A percentile compares a stretch with the other conserved stretches of the same genome.
Evolutionary conservation across 2,797 vertebrate species (phyloP).

Genomic region (Poecilia picta): DNA sequence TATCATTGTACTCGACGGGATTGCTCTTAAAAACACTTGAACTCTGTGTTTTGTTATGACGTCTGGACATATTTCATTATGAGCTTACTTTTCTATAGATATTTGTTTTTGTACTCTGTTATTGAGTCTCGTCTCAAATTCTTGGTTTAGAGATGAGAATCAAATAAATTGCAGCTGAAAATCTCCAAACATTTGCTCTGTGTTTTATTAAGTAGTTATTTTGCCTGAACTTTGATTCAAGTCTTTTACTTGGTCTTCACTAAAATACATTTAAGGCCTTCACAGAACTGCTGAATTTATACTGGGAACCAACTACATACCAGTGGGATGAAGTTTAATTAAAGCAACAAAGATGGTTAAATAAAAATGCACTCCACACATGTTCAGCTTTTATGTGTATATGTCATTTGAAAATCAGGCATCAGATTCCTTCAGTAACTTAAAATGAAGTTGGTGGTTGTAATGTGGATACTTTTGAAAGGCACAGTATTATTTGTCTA

Average conservation of each 20-base stretch:
- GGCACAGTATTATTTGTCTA: not conserved
- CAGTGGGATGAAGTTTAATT: too few relatives aligned
- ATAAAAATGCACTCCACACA: too few relatives aligned
- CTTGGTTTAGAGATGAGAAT: conserved; percentile 81
- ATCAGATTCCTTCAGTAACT: too few relatives aligned
- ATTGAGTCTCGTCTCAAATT: conserved; percentile 80
- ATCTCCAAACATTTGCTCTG: conserved; percentile 17
- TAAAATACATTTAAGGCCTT: too few relatives aligned
- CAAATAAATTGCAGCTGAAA: conserved; percentile 83
- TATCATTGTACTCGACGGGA: conserved; percentile 75
- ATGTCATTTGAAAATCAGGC: too few relatives aligned
- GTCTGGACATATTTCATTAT: conserved; percentile 85
- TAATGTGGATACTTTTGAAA: not conserved
- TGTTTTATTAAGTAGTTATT: conserved; percentile 25
- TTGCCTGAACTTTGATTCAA: not conserved
- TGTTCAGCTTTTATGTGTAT: too few relatives aligned
- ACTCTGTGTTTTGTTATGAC: conserved; percentile 79
- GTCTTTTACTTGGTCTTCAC: too few relatives aligned
- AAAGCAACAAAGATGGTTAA: too few relatives aligned
- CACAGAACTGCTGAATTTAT: too few relatives aligned
- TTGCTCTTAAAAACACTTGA: conserved; percentile 75
- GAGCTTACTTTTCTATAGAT: conserved; percentile 88
- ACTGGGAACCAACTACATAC: too few relatives aligned
- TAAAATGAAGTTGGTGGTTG: not conserved
- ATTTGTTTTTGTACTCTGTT: conserved; percentile 88